Base-by-base conservation (phyloP, 2,113 vertebrate species). In the Phrynosoma platyrhinos region DNA sequence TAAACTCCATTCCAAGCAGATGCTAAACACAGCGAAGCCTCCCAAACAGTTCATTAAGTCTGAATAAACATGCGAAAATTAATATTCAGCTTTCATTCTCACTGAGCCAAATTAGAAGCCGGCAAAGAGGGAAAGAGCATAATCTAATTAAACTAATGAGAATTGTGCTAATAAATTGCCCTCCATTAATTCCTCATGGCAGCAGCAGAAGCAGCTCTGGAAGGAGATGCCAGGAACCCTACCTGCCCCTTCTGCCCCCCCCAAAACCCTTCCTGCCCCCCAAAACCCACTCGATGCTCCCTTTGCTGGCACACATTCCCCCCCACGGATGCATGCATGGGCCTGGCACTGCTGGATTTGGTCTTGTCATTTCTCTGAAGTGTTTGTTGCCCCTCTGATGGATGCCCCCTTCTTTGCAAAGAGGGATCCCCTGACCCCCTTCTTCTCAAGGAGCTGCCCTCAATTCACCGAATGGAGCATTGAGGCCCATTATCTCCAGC, bases 81-180 rank as follows among this genome's bases (percentile, higher is more conserved):
- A 93, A 94, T 96, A 96, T 95, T 95, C 95, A 89, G 93, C 80
- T 95, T 87, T 93, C 93, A 94, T 94, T 96, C 91, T 93, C 86
- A 82, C 87, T 89, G 81, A 88, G 93, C 94, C 88, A 93, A 95
- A 95, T 96, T 92, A 94, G 93, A 94, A 96, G 89, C 87, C 91
- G 93, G 92, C 91, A 92, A 93, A 87, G 95, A 97, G 91, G 93
- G 95, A 93, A 94, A 95, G 87, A 95, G 91, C 93, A 89, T 89
- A 92, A 95, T 95, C 95, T 89, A 94, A 96, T 96, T 96, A 96
- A 87, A 95, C 96, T 96, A 96, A 96, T 96, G 95, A 95, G 93
- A 94, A 94, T 93, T 94, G 87, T 0, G 87, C 94, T 96, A 92
- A 91, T 96, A 94, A 94, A 93, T 95, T 95, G 94, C 62, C 85